Base-by-base conservation (phyloP, 2,888 invertebrate species). In the Steinernema hermaphroditum region DNA sequence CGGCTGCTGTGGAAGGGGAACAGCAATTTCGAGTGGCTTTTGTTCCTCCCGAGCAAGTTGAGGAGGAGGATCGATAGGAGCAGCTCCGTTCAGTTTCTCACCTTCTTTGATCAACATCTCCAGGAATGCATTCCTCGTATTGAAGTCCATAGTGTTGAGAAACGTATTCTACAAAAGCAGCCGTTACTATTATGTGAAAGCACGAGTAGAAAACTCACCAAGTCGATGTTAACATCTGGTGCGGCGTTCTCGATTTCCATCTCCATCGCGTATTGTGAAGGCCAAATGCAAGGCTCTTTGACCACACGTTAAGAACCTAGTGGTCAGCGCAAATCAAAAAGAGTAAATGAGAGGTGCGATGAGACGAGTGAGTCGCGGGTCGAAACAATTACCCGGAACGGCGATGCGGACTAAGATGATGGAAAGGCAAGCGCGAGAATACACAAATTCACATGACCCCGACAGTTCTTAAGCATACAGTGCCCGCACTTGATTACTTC, bases 401-500 rank as follows among this genome's bases (percentile, higher is more conserved):
- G 62, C 62, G 62, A 34, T 50, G 50, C 27, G 62, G 62, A 29
- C 27, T 62, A 16, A 34, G 62, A 62, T 29, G 32, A 32, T 32
- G 29, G 62, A 62, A 62, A 34, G 22, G 46, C 27, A 27, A 62
- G 62, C 32, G 62, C 32, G 62, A 62, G 62, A 62, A 62, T 62
- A 62, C 62, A 62, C 62, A 62, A 62, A 62, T 62, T 62, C 62
- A 29, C 62, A 62, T 62, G 62, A 62, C 62, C 62, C 62, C 62
- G 62, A 62, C 62, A 62, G 62, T 29, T 62, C 62, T 62, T 62
- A 62, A 62, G 62, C 62, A 62, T 62, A 62, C 62, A 62, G 62
- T 62, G 62, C 62, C 27, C 32, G 62, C 62, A 62, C 32, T 62
- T 34, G 62, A 62, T 32, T 34, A 29, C 27, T 62, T 29, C 62